Evolutionary conservation across 92 coral and sea anemone genomes (phyloP), one percentile per base, ranked within the genome.

Genomic region (Scolanthus callimorphus): DNA sequence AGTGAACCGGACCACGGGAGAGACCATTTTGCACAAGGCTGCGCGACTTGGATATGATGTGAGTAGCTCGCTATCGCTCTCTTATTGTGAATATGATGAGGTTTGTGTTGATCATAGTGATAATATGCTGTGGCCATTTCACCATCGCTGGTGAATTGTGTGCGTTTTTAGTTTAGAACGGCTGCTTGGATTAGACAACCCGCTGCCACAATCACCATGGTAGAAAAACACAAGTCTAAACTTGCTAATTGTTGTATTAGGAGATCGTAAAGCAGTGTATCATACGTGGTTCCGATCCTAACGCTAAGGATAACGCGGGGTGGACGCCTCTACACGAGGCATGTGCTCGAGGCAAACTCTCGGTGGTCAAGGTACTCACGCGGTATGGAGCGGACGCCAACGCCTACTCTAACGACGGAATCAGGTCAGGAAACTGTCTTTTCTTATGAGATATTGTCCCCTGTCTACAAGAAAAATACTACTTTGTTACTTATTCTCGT

Each of bases 241-340:
- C n/a, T n/a, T n/a, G n/a, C n/a, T 54, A 20, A 20, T 28, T 2
- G 3, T 52, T 37, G 2, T 44, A 20, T 1, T 66, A 92, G 98
- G 98, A 92, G 37, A 82, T 96, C 1, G 98, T 92, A 8, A 85
- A 76, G 17, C 96, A 78, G 37, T 90, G 81, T 50, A 89, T 92
- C 13, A 82, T 84, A 13, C 94, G 85, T 78, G 98, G 98, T 51
- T 76, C 88, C 20, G 90, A 92, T 49, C 91, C 96, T 1, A 88
- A 77, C 34, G 98, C 98, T 28, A 92, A 85, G 37, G 98, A 92
- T 65, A 86, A 92, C 65, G 98, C 98, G 19, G 98, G 98, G 24
- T 92, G 98, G 98, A 88, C 98, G 62, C 98, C 98, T 49, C 88
- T 92, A 54, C 98, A 92, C 63, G 98, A 92, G 74, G 98, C 98